Percentiles rank a stretch among this genome's conserved stretches.
These are phyloP conservation scores for Callopanchax toddi DNA, from an alignment of 2,113 vertebrate species.

Conservation along the genomic window DNA sequence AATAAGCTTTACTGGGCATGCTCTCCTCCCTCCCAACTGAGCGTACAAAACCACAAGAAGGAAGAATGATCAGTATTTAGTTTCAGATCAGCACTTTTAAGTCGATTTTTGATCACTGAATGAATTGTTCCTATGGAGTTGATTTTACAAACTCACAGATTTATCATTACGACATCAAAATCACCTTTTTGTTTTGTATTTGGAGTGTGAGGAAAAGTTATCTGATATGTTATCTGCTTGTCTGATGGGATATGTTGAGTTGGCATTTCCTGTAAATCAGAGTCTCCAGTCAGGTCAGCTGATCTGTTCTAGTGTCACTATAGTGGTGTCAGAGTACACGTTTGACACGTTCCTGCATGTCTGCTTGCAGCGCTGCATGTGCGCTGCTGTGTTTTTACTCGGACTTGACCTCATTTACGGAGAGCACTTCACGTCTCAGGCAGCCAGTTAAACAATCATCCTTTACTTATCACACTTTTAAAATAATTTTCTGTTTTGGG, in stretches of 20 bases:
- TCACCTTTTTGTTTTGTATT: neutral
- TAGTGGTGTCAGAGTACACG: slow-evolving; percentile 9
- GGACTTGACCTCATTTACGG: slow-evolving; percentile 37
- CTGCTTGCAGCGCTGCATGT: slow-evolving; percentile 30
- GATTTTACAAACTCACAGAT: neutral
- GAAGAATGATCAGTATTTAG: neutral
- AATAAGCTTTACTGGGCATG: slow-evolving; percentile 11
- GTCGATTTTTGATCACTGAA: neutral
- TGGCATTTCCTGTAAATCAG: slow-evolving; percentile 61
- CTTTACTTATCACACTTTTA: neutral
- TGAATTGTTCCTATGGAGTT: neutral
- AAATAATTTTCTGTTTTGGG: neutral
- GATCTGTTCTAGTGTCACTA: slow-evolving; percentile 23
- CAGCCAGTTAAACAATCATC: neutral
- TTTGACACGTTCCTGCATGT: slow-evolving; percentile 37
- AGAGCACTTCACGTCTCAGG: slow-evolving; percentile 1
- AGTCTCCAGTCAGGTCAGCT: slow-evolving; percentile 32
- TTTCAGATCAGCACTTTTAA: neutral
- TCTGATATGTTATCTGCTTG: slow-evolving; percentile 18
- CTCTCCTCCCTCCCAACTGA: slow-evolving; percentile 14
- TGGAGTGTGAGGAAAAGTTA: slow-evolving; percentile 17
- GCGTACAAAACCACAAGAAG: neutral
- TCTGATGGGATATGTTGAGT: slow-evolving; percentile 49
- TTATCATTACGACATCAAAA: neutral
- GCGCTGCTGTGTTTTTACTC: slow-evolving; percentile 30